Evolutionary conservation across 2,797 vertebrate genomes (phyloP), one percentile per base, ranked within the genome.

Genomic region (Oophaga sylvatica): DNA sequence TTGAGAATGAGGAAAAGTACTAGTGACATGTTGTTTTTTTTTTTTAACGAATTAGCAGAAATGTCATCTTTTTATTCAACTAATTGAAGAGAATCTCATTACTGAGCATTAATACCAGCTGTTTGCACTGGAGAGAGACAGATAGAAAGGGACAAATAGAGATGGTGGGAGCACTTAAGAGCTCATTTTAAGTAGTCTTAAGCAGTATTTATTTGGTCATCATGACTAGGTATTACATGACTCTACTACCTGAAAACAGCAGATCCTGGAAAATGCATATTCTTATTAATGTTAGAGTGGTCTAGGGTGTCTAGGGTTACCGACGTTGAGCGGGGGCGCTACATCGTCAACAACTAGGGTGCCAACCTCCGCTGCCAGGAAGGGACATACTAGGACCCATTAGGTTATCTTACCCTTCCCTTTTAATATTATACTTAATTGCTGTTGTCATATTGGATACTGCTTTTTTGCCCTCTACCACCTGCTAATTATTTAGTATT

Each of bases 81-180:
- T 45, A 73, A 73, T 48, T 45, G 20, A 73, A 73, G 70, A 73
- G 70, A 73, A 45, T 73, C 70, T 73, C 17, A 45, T 73, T 73
- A 45, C 70, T 73, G 9, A 73, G 70, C 17, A 73, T 73, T 45
- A 73, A 73, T 73, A 35, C 70, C 8, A 73, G 35, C 20, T 70
- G 29, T 41, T 73, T 73, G 35, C 31, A 41, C 68, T 41, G 20
- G 19, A 8, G 15, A 71, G 68, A 31, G 5, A 68, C 2, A 70
- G 9, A 68, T 0, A 70, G 9, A 73, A 17, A 35, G 35, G 35
- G 35, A 35, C 2, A 35, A 35, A 35, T 35, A 35, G 35, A 35
- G 35, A 35, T 35, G 35, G 35, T 35, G 35, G 35, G 35, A 35
- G 35, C 35, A 35, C 35, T 73, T 73, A 73, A 6, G 35, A 45